Evolutionary conservation across 30 jellyfish, hydroid and myxozoan species (phyloP).

Genomic region (Sanderia malayensis): DNA sequence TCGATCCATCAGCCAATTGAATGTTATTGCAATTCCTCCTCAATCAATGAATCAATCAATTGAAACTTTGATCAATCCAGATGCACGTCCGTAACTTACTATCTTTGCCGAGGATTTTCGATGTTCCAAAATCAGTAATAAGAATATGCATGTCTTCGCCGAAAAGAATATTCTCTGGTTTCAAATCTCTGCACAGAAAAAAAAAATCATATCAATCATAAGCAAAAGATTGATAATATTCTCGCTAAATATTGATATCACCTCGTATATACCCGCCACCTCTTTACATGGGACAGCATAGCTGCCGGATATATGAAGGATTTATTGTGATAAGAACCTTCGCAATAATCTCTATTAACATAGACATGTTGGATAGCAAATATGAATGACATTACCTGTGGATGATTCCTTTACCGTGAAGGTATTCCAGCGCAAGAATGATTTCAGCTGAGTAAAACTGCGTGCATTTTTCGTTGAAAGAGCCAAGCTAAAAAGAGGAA

Average conservation of each 20-base stretch:
- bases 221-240: no score
- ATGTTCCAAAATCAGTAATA: constrained; percentile 97
- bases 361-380: no score
- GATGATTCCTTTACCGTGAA: constrained; percentile 87
- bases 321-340: no score
- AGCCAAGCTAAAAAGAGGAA: constrained; percentile 78
- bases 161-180: constrained; percentile 93
- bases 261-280: no score
- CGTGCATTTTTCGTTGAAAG: constrained; percentile 93
- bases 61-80: not conserved
- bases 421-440: constrained; percentile 83
- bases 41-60: not conserved
- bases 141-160: constrained; percentile 93
- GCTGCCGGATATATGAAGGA: no score
- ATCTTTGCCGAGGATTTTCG: constrained; percentile 73
- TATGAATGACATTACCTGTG: constrained; percentile 99
- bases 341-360: no score
- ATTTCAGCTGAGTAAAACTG: constrained; percentile 95
- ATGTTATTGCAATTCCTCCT: no score
- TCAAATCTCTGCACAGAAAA: constrained; percentile 88
- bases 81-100: constrained; percentile 11
- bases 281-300: no score
- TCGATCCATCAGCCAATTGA: no score
- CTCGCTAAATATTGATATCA: no score
- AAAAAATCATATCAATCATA: no score